A percentile compares a stretch with the other conserved stretches of the same genome.
Evolutionary conservation across 92 coral and sea anemone genomes (phyloP).

Genomic region (Siderastrea siderea): DNA sequence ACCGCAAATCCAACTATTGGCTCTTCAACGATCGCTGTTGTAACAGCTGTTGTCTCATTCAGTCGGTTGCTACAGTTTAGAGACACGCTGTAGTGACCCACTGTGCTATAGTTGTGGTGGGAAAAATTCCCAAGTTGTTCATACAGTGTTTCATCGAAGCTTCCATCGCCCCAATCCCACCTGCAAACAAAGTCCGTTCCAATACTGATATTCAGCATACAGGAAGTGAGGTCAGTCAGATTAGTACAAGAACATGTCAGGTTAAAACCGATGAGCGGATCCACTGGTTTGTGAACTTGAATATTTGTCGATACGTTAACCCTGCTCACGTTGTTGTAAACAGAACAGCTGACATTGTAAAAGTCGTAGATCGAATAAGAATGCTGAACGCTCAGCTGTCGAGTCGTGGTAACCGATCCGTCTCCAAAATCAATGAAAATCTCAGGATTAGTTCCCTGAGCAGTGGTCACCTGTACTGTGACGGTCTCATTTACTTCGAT

Average conservation of each 20-base stretch:
- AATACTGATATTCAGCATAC: slow-evolving; percentile 79
- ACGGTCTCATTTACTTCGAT: slow-evolving; percentile 96
- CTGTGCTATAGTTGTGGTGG: slow-evolving; percentile 68
- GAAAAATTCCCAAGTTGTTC: slow-evolving; percentile 74
- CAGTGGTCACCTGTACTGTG: slow-evolving; percentile 42
- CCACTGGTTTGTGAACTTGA: slow-evolving; percentile 92
- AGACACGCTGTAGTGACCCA: slow-evolving; percentile 69
- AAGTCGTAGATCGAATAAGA: slow-evolving; percentile 62
- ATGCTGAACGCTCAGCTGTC: slow-evolving; percentile 42
- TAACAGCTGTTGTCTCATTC: slow-evolving; percentile 69
- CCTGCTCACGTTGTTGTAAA: slow-evolving; percentile 87
- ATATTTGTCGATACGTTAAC: slow-evolving; percentile 59
- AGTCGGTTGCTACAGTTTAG: slow-evolving; percentile 88
- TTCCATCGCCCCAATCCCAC: slow-evolving; percentile 84
- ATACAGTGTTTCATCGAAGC: slow-evolving; percentile 42
- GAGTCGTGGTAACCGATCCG: slow-evolving; percentile 41
- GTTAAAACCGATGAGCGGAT: slow-evolving; percentile 74
- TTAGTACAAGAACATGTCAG: slow-evolving; percentile 77
- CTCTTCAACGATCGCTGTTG: slow-evolving; percentile 80
- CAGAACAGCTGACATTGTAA: slow-evolving; percentile 68
- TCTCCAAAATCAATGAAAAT: slow-evolving; percentile 83
- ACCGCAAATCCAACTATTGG: slow-evolving; percentile 65
- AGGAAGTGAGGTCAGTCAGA: slow-evolving; percentile 75
- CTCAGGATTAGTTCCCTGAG: slow-evolving; percentile 80
- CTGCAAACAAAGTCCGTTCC: slow-evolving; percentile 91